phyloP scores from a whole-genome alignment of 2,797 vertebrate genomes.

The Poeciliopsis paucimaculata region DNA sequence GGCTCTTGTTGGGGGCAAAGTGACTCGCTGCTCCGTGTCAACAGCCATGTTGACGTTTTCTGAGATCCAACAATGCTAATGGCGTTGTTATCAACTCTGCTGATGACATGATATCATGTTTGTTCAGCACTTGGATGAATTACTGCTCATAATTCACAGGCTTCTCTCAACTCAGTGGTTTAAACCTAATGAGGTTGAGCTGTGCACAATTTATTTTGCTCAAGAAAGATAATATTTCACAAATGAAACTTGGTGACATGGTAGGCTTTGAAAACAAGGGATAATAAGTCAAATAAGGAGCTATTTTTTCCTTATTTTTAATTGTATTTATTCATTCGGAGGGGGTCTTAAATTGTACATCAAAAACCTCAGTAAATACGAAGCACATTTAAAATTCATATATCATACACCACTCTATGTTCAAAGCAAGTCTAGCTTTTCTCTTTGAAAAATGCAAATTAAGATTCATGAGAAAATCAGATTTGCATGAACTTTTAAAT shows the following conservation, averaged over 20 bases:
- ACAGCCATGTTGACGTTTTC: constrained; percentile 37
- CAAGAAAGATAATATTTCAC: constrained; percentile 29
- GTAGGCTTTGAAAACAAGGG: constrained; percentile 16
- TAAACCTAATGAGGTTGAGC: constrained; percentile 41
- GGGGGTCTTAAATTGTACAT: constrained; percentile 52
- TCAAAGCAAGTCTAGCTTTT: constrained; percentile 15
- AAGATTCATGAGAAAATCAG: constrained; percentile 13
- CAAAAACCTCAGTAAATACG: constrained; percentile 41
- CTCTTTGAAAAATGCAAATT: constrained; percentile 53
- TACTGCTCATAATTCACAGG: constrained; percentile 30
- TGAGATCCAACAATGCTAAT: constrained; percentile 52
- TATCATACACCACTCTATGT: constrained; percentile 20
- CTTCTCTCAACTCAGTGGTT: constrained; percentile 40
- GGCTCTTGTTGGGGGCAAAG: constrained; percentile 49
- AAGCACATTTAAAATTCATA: constrained; percentile 37
- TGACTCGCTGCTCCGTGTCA: constrained; percentile 57
- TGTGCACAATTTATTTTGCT: constrained; percentile 27
- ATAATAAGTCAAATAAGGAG: neutral
- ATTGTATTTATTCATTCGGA: neutral
- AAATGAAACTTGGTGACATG: constrained; percentile 25
- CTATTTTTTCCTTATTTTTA: neutral
- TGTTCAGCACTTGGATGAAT: constrained; percentile 35
- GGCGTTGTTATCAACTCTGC: constrained; percentile 52
- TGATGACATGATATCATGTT: constrained; percentile 46
- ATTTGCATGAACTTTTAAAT: constrained; percentile 17